Evolutionary conservation across 2,797 vertebrate genomes (phyloP), one percentile per base, ranked within the genome.

Genomic region (Apogon talboti): DNA sequence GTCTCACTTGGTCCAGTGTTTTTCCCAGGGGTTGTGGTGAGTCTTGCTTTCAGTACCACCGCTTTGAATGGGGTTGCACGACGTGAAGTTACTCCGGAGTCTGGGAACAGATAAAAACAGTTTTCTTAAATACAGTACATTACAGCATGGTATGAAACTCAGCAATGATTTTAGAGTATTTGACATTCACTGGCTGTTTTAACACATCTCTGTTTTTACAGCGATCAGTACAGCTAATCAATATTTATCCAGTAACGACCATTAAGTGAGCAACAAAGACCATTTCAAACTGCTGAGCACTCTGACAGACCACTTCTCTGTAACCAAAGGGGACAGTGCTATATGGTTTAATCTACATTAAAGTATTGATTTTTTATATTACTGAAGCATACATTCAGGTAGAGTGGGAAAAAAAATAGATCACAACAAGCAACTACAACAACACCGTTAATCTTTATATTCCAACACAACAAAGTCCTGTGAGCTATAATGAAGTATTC

Each of bases 1-100:
- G 43, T 65, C 83, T 82, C 53, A 94, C 93, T 65, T 86, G 81
- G 50, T 63, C 74, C 78, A 41, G 41, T 40, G 75, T 37, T 75
- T 80, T 71, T 88, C 4, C 63, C 71, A 42, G 81, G 66, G 6
- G 81, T 67, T 40, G 83, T 54, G 53, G 79, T 41, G 35, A 85
- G 54, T 43, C 77, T 82, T n/a, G 74, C 19, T 72, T 78, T 91
- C 16, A 85, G 55, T 38, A 69, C 21, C n/a, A 33, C 41, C 7
- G 75, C 58, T 82, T 78, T 93, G 44, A 80, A 46, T 16, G 84
- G 71, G 9, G 83, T 66, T 44, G 76, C 37, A 78, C 84, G 92
- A 3, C 48, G 54, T 24, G 69, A 15, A 41, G 79, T n/a, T 69
- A 76, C 87, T 44, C 66, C 71, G 59, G 77, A 82, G 78, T 76